Conservation (phyloP, 2,113 vertebrate species). For the Grammomys dolichurus region DNA sequence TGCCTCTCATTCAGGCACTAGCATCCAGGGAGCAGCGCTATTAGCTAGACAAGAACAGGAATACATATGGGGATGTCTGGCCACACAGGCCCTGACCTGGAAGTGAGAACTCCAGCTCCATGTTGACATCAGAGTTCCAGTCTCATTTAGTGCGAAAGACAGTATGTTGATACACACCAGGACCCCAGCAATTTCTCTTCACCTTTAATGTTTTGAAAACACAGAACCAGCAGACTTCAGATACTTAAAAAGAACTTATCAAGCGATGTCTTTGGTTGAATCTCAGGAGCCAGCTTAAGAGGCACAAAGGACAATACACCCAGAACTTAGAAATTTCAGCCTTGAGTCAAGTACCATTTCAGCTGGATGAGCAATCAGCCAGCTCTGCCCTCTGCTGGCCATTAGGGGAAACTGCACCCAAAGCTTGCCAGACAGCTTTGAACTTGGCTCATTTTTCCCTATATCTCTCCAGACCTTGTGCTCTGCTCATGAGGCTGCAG, state of each 20-base stretch:
- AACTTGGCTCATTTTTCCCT: not conserved
- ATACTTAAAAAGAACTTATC: not conserved
- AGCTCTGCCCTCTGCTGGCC: constrained; percentile 69
- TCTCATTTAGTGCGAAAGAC: not conserved
- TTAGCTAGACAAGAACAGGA: not conserved
- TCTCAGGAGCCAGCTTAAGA: not conserved
- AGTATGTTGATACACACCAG: too few species aligned
- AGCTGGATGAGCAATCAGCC: not conserved
- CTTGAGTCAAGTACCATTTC: too few species aligned
- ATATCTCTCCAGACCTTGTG: not conserved
- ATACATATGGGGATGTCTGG: accelerated
- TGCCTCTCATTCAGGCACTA: accelerated
- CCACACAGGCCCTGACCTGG: too few species aligned
- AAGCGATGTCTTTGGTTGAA: not conserved
- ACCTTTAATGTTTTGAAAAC: not conserved
- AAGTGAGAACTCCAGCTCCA: not conserved
- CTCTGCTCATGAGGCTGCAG: not conserved
- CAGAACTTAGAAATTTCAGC: not conserved
- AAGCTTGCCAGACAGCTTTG: not conserved
- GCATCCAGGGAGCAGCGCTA: not conserved
- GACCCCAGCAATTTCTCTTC: not conserved
- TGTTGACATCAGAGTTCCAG: not conserved
- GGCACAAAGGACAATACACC: too few species aligned
- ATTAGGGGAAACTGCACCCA: not conserved
- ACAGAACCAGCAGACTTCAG: not conserved